Evolutionary conservation across 2,113 vertebrate species (phyloP).

Genomic region (Pica pica): DNA sequence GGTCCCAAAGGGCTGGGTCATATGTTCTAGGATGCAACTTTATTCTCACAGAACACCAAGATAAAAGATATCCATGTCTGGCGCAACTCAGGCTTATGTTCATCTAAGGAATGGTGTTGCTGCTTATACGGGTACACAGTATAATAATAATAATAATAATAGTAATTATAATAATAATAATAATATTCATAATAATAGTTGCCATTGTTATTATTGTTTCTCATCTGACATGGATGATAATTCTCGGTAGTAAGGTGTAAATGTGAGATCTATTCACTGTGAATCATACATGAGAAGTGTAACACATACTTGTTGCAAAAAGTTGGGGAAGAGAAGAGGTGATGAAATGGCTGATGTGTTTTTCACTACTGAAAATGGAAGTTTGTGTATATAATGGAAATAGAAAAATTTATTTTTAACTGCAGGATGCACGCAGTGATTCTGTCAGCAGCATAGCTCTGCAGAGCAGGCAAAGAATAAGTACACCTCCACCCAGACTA

Average conservation of each 20-base stretch:
- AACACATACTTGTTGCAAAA: neutral
- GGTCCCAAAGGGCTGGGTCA: neutral
- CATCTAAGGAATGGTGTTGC: neutral
- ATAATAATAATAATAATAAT: neutral
- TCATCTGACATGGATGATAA: neutral
- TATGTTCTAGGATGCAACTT: neutral
- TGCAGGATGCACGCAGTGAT: neutral
- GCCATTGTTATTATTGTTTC: neutral
- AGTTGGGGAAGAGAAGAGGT: neutral
- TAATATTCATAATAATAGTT: neutral
- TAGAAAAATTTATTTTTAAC: neutral
- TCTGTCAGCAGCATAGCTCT: neutral
- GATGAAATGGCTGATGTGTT: neutral
- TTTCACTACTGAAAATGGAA: neutral
- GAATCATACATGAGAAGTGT: neutral
- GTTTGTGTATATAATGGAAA: neutral
- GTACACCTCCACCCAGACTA: rapidly evolving
- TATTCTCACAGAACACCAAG: neutral
- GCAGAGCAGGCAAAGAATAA: neutral
- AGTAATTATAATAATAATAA: too few species aligned
- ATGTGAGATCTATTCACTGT: neutral
- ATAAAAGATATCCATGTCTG: neutral
- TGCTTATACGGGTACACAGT: neutral
- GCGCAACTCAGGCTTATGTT: neutral
- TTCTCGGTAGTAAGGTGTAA: neutral